A percentile compares a stretch with the other conserved stretches of the same genome.
phyloP scores from a whole-genome alignment of 2,888 invertebrate genomes.

The Oscheius sp. region DNA sequence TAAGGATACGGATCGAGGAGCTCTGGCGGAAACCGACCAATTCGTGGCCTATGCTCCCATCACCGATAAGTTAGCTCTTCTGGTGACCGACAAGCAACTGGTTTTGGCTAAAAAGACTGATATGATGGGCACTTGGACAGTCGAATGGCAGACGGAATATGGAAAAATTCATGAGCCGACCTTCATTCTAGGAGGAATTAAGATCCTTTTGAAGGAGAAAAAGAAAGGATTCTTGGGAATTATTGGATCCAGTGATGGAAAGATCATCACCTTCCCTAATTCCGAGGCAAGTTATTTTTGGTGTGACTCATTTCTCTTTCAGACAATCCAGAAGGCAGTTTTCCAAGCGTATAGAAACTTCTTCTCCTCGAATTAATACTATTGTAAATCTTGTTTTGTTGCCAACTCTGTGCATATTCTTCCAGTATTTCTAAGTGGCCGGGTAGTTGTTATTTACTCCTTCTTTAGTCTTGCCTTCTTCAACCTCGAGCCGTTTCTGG shows the following conservation, averaged over 20 bases:
- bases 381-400: no score
- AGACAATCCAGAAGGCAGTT: conserved; percentile 42
- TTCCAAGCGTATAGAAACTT: conserved; percentile 42
- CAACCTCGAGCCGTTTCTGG: no score
- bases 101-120: conserved; percentile 77
- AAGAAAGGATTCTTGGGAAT: conserved; percentile 67
- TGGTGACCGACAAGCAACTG: conserved; percentile 77
- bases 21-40: conserved; percentile 82
- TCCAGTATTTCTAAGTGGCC: not conserved
- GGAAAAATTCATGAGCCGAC: conserved; percentile 79
- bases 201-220: conserved; percentile 66
- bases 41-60: conserved; percentile 79
- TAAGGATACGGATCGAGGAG: conserved; percentile 80
- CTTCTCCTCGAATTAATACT: no score
- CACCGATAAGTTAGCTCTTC: conserved; percentile 62
- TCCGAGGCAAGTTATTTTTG: no score
- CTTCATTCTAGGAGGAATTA: conserved; percentile 79
- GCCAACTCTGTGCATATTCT: not conserved
- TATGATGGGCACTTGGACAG: conserved; percentile 87
- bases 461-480: not conserved
- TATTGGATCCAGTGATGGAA: conserved; percentile 61
- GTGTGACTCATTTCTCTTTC: not conserved
- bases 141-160: conserved; percentile 76
- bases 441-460: not conserved
- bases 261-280: conserved; percentile 53